Evolutionary conservation across 2,888 invertebrate species (phyloP).

Genomic region (Athetis lepigone): DNA sequence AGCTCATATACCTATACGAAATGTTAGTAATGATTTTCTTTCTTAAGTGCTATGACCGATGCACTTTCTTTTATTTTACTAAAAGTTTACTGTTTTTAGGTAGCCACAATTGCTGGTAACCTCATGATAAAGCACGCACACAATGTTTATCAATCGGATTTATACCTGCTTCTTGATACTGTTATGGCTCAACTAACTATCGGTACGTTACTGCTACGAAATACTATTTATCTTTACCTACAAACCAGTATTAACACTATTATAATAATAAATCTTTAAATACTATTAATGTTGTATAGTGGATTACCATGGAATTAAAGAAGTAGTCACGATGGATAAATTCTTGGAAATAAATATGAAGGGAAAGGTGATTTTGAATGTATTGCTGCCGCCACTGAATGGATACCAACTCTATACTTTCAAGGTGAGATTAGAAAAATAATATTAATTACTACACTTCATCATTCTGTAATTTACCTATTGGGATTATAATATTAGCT

Average conservation of each 20-base stretch:
- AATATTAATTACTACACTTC: too few species aligned
- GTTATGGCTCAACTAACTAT: constrained; percentile 72
- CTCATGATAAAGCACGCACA: constrained; percentile 92
- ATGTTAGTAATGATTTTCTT: constrained; percentile 90
- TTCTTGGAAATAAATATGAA: constrained; percentile 74
- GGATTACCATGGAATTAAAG: constrained; percentile 51
- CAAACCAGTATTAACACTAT: too few species aligned
- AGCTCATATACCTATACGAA: constrained; percentile 93
- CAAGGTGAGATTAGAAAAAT: too few species aligned
- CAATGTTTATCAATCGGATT: constrained; percentile 92
- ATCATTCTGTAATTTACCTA: too few species aligned
- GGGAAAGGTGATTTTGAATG: constrained; percentile 66
- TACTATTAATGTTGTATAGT: too few species aligned
- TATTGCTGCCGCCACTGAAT: constrained; percentile 81
- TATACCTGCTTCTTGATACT: constrained; percentile 88
- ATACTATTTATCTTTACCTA: too few species aligned
- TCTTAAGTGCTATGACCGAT: too few species aligned
- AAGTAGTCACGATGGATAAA: constrained; percentile 76
- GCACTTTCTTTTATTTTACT: too few species aligned
- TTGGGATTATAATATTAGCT: too few species aligned
- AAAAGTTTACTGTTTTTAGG: constrained; percentile 75
- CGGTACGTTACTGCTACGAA: constrained; percentile 67
- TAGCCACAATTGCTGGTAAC: constrained; percentile 93
- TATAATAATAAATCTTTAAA: not conserved
- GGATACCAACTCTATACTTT: constrained; percentile 89